Percentiles rank a stretch among this genome's conserved stretches.
phyloP scores from a whole-genome alignment of 2,113 vertebrate species.

The Cynocephalus volans region DNA sequence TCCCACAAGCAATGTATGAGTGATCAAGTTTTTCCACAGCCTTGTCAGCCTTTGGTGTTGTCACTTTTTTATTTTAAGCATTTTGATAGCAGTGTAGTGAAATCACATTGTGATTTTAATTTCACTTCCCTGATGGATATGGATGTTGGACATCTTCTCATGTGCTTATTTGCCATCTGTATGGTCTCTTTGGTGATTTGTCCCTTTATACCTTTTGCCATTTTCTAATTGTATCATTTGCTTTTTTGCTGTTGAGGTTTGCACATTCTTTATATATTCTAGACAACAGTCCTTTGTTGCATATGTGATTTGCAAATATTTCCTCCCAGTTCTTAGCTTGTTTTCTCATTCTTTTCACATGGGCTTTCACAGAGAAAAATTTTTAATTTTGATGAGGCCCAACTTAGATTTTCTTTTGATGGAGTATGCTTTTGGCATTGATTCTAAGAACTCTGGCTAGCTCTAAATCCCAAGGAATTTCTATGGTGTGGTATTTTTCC shows the following conservation, averaged over 20 bases:
- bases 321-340: not conserved
- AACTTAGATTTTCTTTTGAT: conserved; percentile 1
- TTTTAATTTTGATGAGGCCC: not conserved
- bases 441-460: not conserved
- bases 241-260: too few relatives aligned
- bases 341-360: not conserved
- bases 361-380: not conserved
- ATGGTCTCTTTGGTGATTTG: too few relatives aligned
- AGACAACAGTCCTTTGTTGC: not conserved
- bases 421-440: not conserved
- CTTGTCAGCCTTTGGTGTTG: not conserved
- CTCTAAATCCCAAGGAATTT: not conserved
- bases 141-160: too few relatives aligned
- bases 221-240: too few relatives aligned
- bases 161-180: too few relatives aligned
- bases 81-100: too few relatives aligned
- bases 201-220: too few relatives aligned
- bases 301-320: not conserved
- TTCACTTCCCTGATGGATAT: too few relatives aligned
- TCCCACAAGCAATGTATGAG: not conserved
- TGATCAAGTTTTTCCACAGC: not conserved
- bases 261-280: not conserved
- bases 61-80: not conserved
- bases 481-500: not conserved
- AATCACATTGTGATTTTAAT: too few relatives aligned